These are phyloP conservation scores for Neodiprion pinetum DNA, from an alignment of 1,140 invertebrate genomes.

Conservation along the genomic window DNA sequence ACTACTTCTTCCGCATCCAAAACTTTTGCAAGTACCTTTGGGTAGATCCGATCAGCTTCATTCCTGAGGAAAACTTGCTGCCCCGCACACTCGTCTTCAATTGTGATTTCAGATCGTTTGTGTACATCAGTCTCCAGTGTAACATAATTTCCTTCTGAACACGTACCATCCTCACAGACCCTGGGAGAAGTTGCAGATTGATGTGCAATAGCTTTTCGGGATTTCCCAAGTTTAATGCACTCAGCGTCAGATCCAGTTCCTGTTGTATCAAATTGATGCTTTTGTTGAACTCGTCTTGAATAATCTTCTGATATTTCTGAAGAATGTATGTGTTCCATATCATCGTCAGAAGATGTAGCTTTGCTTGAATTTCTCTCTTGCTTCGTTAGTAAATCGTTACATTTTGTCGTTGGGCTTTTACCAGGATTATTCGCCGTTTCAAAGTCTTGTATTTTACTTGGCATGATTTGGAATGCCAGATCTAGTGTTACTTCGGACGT, in stretches of 20 bases:
- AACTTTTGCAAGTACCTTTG: background rate
- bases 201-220: background rate
- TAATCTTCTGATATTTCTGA: conserved; percentile 38
- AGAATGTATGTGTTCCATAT: conserved; percentile 51
- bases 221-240: background rate
- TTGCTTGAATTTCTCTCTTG: conserved; percentile 47
- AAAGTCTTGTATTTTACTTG: background rate
- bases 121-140: no score
- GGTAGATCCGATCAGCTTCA: background rate
- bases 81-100: background rate
- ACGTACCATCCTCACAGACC: no score
- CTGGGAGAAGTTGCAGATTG: background rate
- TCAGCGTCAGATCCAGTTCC: background rate
- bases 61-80: background rate
- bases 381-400: background rate
- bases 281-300: background rate
- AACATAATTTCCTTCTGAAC: no score
- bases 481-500: conserved; percentile 32
- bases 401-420: background rate
- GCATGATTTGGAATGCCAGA: background rate
- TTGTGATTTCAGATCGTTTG: background rate
- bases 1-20: background rate
- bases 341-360: conserved; percentile 54
- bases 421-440: background rate
- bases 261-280: background rate